Evolutionary conservation across 2,113 vertebrate genomes (phyloP).

Genomic region (Pluvialis apricaria): DNA sequence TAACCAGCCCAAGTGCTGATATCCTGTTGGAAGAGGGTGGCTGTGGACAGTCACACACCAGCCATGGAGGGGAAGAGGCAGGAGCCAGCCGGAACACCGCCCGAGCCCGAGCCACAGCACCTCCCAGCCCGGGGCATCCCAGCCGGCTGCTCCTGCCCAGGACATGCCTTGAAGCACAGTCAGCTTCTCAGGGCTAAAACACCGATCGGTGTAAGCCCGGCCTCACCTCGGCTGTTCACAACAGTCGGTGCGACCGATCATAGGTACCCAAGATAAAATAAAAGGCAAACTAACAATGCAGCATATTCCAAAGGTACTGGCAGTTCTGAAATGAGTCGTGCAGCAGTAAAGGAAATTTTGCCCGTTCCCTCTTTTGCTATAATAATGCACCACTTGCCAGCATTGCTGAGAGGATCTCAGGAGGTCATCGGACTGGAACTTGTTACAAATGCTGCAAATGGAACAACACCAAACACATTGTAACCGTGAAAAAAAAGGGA

Average conservation of each 20-base stretch:
- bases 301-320: neutral
- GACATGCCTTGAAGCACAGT: no score
- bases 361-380: neutral
- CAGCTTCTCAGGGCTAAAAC: neutral
- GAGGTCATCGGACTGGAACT: neutral
- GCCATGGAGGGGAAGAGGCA: neutral
- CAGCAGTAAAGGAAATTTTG: neutral
- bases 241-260: fast-evolving
- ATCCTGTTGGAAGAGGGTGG: neutral
- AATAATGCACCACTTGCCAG: neutral
- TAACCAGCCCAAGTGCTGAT: neutral
- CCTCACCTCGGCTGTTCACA: neutral
- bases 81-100: neutral
- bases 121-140: neutral
- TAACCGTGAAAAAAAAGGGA: neutral
- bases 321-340: neutral
- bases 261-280: neutral
- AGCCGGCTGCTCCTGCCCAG: neutral
- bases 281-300: neutral
- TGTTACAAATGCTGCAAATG: slow-evolving; percentile 3
- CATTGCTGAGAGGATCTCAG: fast-evolving
- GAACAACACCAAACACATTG: neutral
- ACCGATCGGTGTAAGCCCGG: fast-evolving
- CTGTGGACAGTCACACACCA: no score
- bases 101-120: neutral